Evolutionary conservation across 2,888 invertebrate species (phyloP), one percentile per base, ranked within the genome.

Genomic region (Watsonalla binaria): DNA sequence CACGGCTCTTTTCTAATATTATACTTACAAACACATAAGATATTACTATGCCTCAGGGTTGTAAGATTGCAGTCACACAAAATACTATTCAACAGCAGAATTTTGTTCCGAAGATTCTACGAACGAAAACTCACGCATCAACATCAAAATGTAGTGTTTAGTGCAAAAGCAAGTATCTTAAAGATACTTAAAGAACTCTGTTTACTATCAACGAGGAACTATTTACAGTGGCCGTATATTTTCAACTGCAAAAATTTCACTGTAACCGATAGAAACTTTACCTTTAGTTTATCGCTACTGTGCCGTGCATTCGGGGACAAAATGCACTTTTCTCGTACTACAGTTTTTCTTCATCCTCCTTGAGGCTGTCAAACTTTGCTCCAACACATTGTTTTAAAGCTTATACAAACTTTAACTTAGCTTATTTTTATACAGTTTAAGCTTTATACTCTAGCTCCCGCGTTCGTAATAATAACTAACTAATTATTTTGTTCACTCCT

Each of bases 251-350:
- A 49, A 49, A 39, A 49, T 49, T 49, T 49, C 49, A 14, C n/a
- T 35, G 49, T 14, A 49, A 49, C 49, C 34, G 33, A 14, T 46
- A 6, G 42, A 47, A 57, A 56, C 54, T 54, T 56, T 52, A 34
- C 60, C 61, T 61, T 57, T 54, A 60, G 51, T 66, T 52, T 61
- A 61, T 59, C 55, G 56, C 53, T 60, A 58, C 60, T 54, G 47
- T 54, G 45, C 55, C 53, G 54, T 54, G 54, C 54, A 54, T 55
- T 52, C 47, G 51, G 47, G 52, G 52, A 52, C 57, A 57, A 57
- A 55, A 57, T 61, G 52, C 50, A 53, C 48, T 47, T 51, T 48
- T 47, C 45, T 51, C 11, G 51, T 51, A 51, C 34, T 2, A 14
- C 13, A 14, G 48, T 53, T 11, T 51, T 54, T 54, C n/a, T 24